phyloP scores from a whole-genome alignment of 1,140 invertebrate genomes.

The Drosophila bocqueti region DNA sequence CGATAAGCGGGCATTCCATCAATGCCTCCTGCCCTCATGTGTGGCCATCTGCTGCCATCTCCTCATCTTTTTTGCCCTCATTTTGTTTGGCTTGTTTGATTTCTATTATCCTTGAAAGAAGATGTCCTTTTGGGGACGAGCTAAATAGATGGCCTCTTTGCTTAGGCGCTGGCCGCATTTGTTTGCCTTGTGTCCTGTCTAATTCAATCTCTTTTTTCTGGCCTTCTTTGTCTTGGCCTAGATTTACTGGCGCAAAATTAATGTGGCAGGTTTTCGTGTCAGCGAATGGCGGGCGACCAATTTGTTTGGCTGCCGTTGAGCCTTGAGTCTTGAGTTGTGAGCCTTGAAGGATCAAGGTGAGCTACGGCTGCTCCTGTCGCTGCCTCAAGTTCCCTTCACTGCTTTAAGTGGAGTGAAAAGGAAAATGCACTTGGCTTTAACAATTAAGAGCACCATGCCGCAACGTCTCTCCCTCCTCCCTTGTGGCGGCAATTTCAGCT shows the following conservation, averaged over 20 bases:
- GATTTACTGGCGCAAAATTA: conserved; percentile 61
- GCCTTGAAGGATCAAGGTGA: conserved; percentile 54
- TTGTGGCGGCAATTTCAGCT: conserved; percentile 69
- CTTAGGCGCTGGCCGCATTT: conserved; percentile 41
- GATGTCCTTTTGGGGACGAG: conserved; percentile 57
- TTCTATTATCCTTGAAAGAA: conserved; percentile 71
- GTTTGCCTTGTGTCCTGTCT: conserved; percentile 62
- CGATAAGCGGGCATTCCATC: conserved; percentile 20
- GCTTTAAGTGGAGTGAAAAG: conserved; percentile 38
- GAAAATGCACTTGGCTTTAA: conserved; percentile 62
- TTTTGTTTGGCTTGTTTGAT: conserved; percentile 71
- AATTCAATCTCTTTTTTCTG: conserved; percentile 63
- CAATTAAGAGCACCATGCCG: conserved; percentile 57
- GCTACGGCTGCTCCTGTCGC: not conserved
- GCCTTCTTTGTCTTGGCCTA: conserved; percentile 60
- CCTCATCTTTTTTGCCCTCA: conserved; percentile 19
- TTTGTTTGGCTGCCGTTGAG: conserved; percentile 43
- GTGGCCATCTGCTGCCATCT: conserved; percentile 6
- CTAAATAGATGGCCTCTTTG: conserved; percentile 58
- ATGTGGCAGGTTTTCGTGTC: conserved; percentile 64
- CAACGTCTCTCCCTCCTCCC: conserved; percentile 2
- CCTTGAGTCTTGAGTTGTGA: conserved; percentile 17
- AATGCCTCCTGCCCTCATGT: conserved; percentile 5
- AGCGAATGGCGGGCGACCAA: conserved; percentile 60
- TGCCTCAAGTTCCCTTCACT: conserved; percentile 17